Evolutionary conservation across 2,888 invertebrate genomes (phyloP).

Genomic region (Acanthacorydalis orientalis): DNA sequence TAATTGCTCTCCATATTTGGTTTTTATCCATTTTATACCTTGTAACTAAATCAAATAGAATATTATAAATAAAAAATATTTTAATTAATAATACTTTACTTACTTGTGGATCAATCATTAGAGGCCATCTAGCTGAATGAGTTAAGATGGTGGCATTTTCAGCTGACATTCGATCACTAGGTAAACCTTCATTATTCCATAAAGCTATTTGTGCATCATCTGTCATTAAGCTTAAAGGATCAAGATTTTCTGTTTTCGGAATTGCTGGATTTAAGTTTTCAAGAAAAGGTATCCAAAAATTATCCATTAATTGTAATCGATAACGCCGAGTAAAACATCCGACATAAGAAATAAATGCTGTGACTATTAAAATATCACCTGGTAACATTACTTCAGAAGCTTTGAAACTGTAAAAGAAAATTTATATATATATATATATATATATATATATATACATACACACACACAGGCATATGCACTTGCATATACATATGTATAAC

Average conservation of each 20-base stretch:
- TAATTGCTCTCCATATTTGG: slow-evolving; percentile 56
- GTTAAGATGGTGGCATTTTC: slow-evolving; percentile 88
- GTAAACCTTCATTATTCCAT: slow-evolving; percentile 91
- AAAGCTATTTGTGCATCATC: slow-evolving; percentile 83
- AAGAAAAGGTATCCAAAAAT: slow-evolving; percentile 70
- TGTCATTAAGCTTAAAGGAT: slow-evolving; percentile 71
- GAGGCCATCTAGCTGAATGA: slow-evolving; percentile 81
- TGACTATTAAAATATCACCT: slow-evolving; percentile 75
- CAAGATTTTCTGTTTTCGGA: slow-evolving; percentile 60
- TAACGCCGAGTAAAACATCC: slow-evolving; percentile 84
- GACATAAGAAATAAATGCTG: slow-evolving; percentile 88
- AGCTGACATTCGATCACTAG: slow-evolving; percentile 83
- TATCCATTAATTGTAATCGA: slow-evolving; percentile 56
- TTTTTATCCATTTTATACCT: slow-evolving; percentile 91
- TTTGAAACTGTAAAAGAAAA: slow-evolving; percentile 37
- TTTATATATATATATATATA: background rate
- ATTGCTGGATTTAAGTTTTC: slow-evolving; percentile 52
- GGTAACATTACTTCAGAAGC: slow-evolving; percentile 62
- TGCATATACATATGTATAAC: too few species aligned
- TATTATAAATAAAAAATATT: too few species aligned
- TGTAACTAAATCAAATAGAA: slow-evolving; percentile 26
- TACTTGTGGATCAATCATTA: slow-evolving; percentile 88
- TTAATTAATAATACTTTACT: slow-evolving; percentile 19
- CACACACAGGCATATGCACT: too few species aligned
- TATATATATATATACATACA: background rate